Conservation (phyloP, 2,888 invertebrate species). For the Chymomyza procnemis region DNA sequence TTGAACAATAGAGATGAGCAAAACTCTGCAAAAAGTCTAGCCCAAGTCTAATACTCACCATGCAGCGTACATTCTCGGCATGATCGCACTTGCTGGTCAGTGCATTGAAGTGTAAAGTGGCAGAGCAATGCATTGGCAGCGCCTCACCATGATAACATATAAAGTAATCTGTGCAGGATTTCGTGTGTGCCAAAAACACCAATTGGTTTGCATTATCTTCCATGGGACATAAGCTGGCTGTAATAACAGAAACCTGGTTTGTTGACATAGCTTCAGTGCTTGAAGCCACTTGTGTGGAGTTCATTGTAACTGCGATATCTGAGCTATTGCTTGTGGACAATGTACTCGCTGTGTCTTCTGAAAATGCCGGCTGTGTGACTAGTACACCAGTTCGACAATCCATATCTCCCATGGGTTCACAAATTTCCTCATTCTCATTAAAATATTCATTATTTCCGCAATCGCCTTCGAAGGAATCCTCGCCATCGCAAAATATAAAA, state of each 20-base stretch:
- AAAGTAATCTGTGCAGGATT: constrained; percentile 72
- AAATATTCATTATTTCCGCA: constrained; percentile 64
- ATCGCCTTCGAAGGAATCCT: constrained; percentile 68
- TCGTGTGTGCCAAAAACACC: constrained; percentile 57
- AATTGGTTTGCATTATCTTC: constrained; percentile 57
- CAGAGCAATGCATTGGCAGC: constrained; percentile 67
- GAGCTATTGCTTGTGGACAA: constrained; percentile 1
- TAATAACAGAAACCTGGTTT: constrained; percentile 11
- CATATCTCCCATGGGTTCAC: constrained; percentile 53
- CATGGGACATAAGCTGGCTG: constrained; percentile 53
- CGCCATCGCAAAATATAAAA: constrained; percentile 67
- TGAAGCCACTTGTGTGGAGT: background rate
- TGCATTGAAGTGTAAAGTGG: constrained; percentile 68
- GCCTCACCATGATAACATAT: constrained; percentile 68
- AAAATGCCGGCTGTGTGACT: background rate
- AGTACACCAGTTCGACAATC: constrained; percentile 49
- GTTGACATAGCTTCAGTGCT: constrained; percentile 4
- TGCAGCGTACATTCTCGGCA: constrained; percentile 67
- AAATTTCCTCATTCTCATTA: constrained; percentile 46
- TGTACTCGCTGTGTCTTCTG: background rate
- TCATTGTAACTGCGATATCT: background rate
- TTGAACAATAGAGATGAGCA: background rate
- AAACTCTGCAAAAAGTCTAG: background rate
- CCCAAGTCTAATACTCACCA: constrained; percentile 50
- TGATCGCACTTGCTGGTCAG: constrained; percentile 69